Evolutionary conservation across 2,888 invertebrate genomes (phyloP).

Genomic region (Cantharis rustica): DNA sequence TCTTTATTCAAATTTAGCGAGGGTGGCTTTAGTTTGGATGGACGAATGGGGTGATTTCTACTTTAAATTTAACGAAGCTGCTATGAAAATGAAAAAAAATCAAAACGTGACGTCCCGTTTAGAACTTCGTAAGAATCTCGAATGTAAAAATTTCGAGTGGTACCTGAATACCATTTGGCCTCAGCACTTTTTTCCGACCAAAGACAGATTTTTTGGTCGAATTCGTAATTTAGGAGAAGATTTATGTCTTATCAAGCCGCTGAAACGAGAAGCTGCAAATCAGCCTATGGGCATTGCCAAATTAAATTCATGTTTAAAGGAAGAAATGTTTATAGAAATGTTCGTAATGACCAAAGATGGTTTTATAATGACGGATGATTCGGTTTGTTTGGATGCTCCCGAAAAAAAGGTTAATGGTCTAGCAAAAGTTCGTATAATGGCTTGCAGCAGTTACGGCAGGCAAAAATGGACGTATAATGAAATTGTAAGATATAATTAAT

Average conservation of each 20-base stretch:
- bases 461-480: constrained; percentile 73
- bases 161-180: constrained; percentile 95
- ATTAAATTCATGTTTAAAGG: constrained; percentile 66
- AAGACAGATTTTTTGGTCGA: constrained; percentile 87
- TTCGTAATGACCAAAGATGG: constrained; percentile 73
- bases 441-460: constrained; percentile 68
- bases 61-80: constrained; percentile 81
- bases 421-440: constrained; percentile 71
- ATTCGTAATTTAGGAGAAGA: constrained; percentile 62
- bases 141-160: constrained; percentile 89
- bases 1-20: constrained; percentile 87
- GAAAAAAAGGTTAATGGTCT: constrained; percentile 53
- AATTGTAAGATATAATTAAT: constrained; percentile 47
- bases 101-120: constrained; percentile 69
- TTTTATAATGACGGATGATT: constrained; percentile 84
- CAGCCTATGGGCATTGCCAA: constrained; percentile 75
- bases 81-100: constrained; percentile 63
- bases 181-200: constrained; percentile 91
- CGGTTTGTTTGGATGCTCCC: constrained; percentile 79
- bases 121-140: constrained; percentile 57
- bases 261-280: constrained; percentile 63
- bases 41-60: constrained; percentile 95
- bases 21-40: constrained; percentile 97
- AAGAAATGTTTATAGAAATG: constrained; percentile 68
- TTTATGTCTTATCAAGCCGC: constrained; percentile 68